Base-by-base conservation (phyloP, 2,888 invertebrate species). In the Drosophila merina region DNA sequence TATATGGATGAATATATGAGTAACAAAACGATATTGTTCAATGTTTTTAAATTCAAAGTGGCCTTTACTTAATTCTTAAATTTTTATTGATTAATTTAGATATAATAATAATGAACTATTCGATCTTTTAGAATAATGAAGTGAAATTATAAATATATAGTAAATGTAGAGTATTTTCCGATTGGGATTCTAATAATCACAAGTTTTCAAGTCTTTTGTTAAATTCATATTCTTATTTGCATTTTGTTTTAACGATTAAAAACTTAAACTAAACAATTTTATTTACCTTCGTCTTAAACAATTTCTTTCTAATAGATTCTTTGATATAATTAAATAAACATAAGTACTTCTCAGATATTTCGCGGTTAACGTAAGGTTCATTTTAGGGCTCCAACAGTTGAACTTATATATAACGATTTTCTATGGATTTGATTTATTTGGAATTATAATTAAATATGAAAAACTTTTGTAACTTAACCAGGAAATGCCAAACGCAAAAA, bases 401-500 rank as follows among this genome's bases (percentile, higher is more conserved):
- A 31, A 40, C 38, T 26, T 45, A 25, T 25, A 26, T 5, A 10
- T 62, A 33, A 49, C 28, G 50, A 20, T 12, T 36, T 8, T 9
- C 5, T 14, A 42, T 42, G 7, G 14, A 1, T 14, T 20, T 28
- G 28, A 6, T 59, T 36, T 36, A 25, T 50, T 14, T 6, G 12
- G 4, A 5, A 63, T 14, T 38, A 38, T n/a, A 51, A 28, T 26
- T 30, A 28, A 44, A 59, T 45, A 59, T 30, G 30, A 48, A 63
- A 14, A 26, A 33, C 62, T 8, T n/a, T 45, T 10, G n/a, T 8
- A 67, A 51, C 9, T 12, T 30, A 64, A 44, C 52, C 8, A 36
- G 1, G 12, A 31, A 52, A 31, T 52, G 25, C 54, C 68, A 14
- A 68, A 56, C 56, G 48, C 14, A 40, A 51, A 57, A 44, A 47